A percentile compares a stretch with the other conserved stretches of the same genome.
These are phyloP conservation scores for Leptestheria dahalacensis DNA, from an alignment of 1,140 invertebrate species.

Conservation along the genomic window DNA sequence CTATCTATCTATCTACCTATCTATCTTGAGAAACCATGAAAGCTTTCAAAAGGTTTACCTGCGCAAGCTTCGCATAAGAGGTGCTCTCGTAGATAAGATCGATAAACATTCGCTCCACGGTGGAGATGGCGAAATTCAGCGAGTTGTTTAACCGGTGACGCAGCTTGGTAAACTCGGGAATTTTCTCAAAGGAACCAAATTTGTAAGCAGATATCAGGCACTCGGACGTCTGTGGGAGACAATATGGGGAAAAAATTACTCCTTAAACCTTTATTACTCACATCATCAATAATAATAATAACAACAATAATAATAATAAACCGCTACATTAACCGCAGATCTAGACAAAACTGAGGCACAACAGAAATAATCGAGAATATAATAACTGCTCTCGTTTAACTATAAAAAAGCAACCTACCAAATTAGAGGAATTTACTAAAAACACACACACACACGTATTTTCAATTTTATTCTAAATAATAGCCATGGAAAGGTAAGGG, in stretches of 20 bases:
- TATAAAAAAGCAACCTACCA: neutral
- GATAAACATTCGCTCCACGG: constrained; percentile 60
- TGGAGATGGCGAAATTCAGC: constrained; percentile 56
- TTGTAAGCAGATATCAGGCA: constrained; percentile 84
- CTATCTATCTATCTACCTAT: too few species aligned
- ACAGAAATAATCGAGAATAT: too few species aligned
- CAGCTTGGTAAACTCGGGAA: constrained; percentile 78
- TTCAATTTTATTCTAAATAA: constrained; percentile 6
- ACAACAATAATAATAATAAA: constrained; percentile 19
- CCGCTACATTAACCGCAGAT: too few species aligned
- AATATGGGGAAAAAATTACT: neutral
- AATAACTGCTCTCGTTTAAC: too few species aligned
- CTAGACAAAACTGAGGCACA: too few species aligned
- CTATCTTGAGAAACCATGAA: too few species aligned
- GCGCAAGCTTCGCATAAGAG: constrained; percentile 19
- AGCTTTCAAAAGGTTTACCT: too few species aligned
- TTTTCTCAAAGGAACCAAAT: constrained; percentile 81
- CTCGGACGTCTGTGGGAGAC: constrained; percentile 59
- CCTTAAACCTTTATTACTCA: too few species aligned
- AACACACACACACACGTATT: neutral
- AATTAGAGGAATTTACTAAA: constrained; percentile 7
- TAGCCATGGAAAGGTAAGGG: constrained; percentile 21
- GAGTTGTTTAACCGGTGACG: constrained; percentile 64
- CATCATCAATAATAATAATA: too few species aligned
- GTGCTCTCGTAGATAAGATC: constrained; percentile 45